Base-by-base conservation (phyloP, 2,888 invertebrate species). In the Balanococcus diminutus region DNA sequence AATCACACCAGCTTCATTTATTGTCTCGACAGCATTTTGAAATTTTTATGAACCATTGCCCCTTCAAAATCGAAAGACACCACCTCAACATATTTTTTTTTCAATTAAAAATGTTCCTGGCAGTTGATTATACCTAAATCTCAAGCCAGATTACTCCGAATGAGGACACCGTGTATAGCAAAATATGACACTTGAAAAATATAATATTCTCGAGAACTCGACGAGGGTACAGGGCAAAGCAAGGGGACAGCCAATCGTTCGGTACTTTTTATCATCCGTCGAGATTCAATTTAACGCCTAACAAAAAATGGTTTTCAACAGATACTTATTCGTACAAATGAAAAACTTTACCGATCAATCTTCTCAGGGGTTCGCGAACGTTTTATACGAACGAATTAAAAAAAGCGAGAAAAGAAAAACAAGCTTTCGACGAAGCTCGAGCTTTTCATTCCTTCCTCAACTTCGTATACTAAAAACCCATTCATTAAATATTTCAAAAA, bases 341-440 rank as follows among this genome's bases (percentile, higher is more conserved):
- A 56, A 56, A n/a, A 56, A 56, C 56, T 56, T 56, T 56, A 56
- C 56, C 56, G 56, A 56, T 56, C 56, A 56, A 56, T 56, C 56
- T 56, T 56, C 56, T 22, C 56, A 19, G 8, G 56, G 56, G 22
- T 22, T 56, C 56, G 22, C 19, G 51, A n/a, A 16, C 51, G 51
- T n/a, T 51, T 51, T 51, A n/a, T n/a, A 51, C 51, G 56, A 56
- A 56, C 19, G 56, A 56, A 56, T 56, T 56, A 56, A 46, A 16
- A 22, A 22, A 22, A 9, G 22, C 22, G 22, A 56, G n/a, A 46
- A n/a, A 6, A 46, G 46, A 46, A 46, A 46, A 56, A n/a, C n/a
- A n/a, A 56, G 56, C 56, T 22, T 56, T 56, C 56, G 56, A 56
- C 42, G 11, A 11, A 14, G 46, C 46, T 8, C 56, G 56, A 22